Conservation (phyloP, 23 tunicate species). For the Halocynthia aurantium region DNA sequence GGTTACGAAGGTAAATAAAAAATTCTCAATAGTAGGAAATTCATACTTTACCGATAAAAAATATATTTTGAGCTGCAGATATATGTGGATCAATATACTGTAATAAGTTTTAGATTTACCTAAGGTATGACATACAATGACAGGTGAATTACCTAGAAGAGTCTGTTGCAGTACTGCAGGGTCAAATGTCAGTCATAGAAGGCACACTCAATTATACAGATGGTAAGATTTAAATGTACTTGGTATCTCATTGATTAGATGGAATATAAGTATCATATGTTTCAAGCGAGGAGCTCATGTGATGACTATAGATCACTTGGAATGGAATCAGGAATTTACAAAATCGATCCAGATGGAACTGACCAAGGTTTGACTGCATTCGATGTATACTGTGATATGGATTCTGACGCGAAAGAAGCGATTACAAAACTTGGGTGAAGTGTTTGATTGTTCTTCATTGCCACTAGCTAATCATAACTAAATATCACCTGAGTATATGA, state of each 20-base stretch:
- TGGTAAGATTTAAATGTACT: background rate
- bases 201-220: background rate
- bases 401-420: background rate
- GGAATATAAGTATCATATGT: background rate
- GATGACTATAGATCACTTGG: background rate
- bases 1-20: no score
- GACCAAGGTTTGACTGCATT: background rate
- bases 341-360: conserved; percentile 4
- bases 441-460: background rate
- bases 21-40: no score
- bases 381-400: conserved; percentile 10
- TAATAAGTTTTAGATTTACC: no score
- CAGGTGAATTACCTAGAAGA: no score
- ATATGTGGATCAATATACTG: no score
- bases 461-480: background rate
- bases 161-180: background rate
- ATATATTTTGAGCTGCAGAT: no score
- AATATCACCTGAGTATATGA: background rate
- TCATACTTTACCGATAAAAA: no score
- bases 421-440: background rate
- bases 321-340: background rate
- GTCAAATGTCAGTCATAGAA: background rate
- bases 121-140: no score
- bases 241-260: no score
- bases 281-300: conserved; percentile 1